phyloP scores from a whole-genome alignment of 1,140 invertebrate genomes.

The Apis mellifera region DNA sequence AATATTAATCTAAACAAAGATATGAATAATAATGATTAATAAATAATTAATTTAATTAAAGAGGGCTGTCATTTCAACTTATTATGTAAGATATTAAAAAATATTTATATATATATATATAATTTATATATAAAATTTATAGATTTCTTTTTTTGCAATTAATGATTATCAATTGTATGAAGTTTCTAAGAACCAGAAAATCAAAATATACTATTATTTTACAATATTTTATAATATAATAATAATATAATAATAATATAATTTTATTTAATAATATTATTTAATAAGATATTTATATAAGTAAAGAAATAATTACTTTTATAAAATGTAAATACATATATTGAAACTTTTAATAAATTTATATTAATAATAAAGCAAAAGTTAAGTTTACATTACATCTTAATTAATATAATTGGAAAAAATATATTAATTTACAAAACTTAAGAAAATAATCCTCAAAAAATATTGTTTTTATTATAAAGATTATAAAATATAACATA shows the following conservation, averaged over 20 bases:
- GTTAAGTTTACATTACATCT: background rate
- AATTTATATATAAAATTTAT: background rate
- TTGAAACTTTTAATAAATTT: background rate
- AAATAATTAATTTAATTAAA: background rate
- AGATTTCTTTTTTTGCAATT: background rate
- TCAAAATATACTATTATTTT: background rate
- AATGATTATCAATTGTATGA: background rate
- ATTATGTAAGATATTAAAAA: background rate
- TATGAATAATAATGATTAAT: background rate
- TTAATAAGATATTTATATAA: background rate
- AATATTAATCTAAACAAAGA: background rate
- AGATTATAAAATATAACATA: constrained; percentile 21
- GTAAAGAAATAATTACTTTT: constrained; percentile 8
- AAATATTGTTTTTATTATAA: background rate
- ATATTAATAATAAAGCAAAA: background rate
- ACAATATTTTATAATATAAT: background rate
- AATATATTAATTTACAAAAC: background rate
- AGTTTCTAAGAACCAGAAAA: background rate
- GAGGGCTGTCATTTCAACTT: constrained; percentile 32
- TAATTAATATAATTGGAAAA: background rate
- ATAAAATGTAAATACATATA: background rate
- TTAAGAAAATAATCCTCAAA: background rate
- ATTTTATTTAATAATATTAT: background rate
- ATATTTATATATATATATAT: too few relatives aligned
- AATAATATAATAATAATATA: too few relatives aligned